These are phyloP conservation scores for Pogonophryne albipinna DNA, from an alignment of 2,797 vertebrate genomes.

Conservation along the genomic window DNA sequence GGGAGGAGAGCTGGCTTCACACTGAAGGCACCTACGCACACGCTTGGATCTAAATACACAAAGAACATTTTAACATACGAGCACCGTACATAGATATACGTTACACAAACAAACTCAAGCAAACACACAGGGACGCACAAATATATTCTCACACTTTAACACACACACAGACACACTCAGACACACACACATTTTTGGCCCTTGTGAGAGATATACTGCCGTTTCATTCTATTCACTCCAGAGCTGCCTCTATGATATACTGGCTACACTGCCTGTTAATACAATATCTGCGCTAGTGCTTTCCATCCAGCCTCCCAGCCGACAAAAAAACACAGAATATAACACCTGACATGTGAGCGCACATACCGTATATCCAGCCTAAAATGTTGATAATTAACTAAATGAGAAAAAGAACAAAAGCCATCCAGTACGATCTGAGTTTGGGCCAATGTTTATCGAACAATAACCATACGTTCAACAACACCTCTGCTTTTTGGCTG, in stretches of 20 bases:
- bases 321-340: slow-evolving; percentile 6
- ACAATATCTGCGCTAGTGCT: slow-evolving; percentile 69
- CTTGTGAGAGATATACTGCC: slow-evolving; percentile 74
- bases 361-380: slow-evolving; percentile 33
- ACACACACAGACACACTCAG: slow-evolving; percentile 35
- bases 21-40: slow-evolving; percentile 59
- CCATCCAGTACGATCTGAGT: slow-evolving; percentile 68
- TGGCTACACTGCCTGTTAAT: slow-evolving; percentile 63
- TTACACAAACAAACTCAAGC: slow-evolving; percentile 35
- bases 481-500: slow-evolving; percentile 76
- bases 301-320: slow-evolving; percentile 50
- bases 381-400: slow-evolving; percentile 51
- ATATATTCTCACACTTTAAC: slow-evolving; percentile 22
- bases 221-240: slow-evolving; percentile 74
- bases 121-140: slow-evolving; percentile 16
- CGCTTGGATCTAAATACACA: slow-evolving; percentile 41
- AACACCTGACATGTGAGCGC: slow-evolving; percentile 45
- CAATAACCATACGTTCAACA: slow-evolving; percentile 81
- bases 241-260: slow-evolving; percentile 75
- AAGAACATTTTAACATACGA: slow-evolving; percentile 34
- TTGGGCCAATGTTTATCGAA: slow-evolving; percentile 80
- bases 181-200: slow-evolving; percentile 57
- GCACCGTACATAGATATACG: slow-evolving; percentile 31
- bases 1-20: slow-evolving; percentile 70
- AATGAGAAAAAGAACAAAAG: slow-evolving; percentile 61